Conservation (phyloP, 2,113 vertebrate species). For the Poeciliopsis occidentalis region DNA sequence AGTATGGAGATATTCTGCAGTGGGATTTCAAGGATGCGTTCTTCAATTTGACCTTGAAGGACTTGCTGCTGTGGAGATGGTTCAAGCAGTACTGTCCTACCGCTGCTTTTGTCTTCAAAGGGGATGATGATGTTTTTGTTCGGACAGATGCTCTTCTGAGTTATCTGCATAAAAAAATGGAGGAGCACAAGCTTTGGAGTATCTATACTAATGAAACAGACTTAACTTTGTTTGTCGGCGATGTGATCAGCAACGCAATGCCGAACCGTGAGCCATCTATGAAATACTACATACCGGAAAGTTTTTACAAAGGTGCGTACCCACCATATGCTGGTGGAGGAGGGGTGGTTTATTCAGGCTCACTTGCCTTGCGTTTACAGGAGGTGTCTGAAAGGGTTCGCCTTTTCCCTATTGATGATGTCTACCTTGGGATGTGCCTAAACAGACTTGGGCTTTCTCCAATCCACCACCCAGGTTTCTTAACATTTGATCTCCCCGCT, state of each 20-base stretch:
- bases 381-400: slow-evolving; percentile 69
- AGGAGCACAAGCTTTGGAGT: slow-evolving; percentile 49
- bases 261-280: slow-evolving; percentile 76
- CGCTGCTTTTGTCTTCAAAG: slow-evolving; percentile 80
- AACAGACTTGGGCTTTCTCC: slow-evolving; percentile 76
- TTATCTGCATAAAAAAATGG: slow-evolving; percentile 65
- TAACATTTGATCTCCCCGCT: slow-evolving; percentile 79
- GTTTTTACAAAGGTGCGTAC: slow-evolving; percentile 80
- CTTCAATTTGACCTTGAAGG: slow-evolving; percentile 84
- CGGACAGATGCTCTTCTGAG: slow-evolving; percentile 76
- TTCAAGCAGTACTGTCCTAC: slow-evolving; percentile 71
- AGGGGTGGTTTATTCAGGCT: slow-evolving; percentile 80
- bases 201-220: slow-evolving; percentile 26
- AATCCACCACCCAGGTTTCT: slow-evolving; percentile 75
- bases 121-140: slow-evolving; percentile 84
- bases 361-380: slow-evolving; percentile 69
- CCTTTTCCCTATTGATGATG: slow-evolving; percentile 84
- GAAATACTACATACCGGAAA: slow-evolving; percentile 83
- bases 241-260: slow-evolving; percentile 77
- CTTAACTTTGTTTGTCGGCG: slow-evolving; percentile 76
- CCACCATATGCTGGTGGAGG: slow-evolving; percentile 83
- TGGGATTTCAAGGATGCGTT: slow-evolving; percentile 85
- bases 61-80: slow-evolving; percentile 83
- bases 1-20: slow-evolving; percentile 78
- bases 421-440: slow-evolving; percentile 80